Conservation (phyloP, 2,113 vertebrate species). For the Phalacrocorax aristotelis region DNA sequence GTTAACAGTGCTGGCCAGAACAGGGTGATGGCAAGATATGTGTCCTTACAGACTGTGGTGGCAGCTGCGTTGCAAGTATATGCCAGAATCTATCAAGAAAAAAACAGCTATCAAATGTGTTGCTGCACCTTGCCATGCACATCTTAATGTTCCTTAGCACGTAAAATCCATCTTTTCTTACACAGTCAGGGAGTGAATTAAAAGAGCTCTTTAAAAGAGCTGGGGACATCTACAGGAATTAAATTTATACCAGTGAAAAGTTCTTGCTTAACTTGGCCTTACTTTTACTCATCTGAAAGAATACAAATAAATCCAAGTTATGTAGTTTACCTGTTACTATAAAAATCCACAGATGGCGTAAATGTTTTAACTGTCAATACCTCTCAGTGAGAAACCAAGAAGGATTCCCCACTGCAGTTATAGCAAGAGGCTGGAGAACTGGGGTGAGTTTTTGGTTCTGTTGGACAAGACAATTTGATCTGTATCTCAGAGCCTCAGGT, state of each 20-base stretch:
- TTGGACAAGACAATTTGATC: neutral
- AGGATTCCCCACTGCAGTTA: neutral
- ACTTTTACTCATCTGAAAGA: neutral
- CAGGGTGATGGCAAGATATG: neutral
- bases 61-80: neutral
- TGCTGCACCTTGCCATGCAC: neutral
- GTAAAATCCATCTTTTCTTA: neutral
- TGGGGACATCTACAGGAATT: neutral
- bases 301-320: neutral
- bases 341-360: neutral
- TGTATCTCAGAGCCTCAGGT: neutral
- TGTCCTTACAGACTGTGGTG: neutral
- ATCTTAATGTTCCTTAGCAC: neutral
- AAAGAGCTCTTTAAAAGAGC: neutral
- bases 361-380: neutral
- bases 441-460: neutral
- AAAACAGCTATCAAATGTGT: neutral
- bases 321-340: neutral
- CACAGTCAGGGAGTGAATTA: neutral
- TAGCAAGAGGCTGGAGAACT: neutral
- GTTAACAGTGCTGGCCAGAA: neutral
- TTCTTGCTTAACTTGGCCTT: neutral
- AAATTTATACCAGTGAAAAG: neutral
- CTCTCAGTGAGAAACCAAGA: rapidly evolving
- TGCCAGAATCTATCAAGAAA: neutral